Evolutionary conservation across 2,888 invertebrate genomes (phyloP), one percentile per base, ranked within the genome.

Genomic region (Euzophera pinguis): DNA sequence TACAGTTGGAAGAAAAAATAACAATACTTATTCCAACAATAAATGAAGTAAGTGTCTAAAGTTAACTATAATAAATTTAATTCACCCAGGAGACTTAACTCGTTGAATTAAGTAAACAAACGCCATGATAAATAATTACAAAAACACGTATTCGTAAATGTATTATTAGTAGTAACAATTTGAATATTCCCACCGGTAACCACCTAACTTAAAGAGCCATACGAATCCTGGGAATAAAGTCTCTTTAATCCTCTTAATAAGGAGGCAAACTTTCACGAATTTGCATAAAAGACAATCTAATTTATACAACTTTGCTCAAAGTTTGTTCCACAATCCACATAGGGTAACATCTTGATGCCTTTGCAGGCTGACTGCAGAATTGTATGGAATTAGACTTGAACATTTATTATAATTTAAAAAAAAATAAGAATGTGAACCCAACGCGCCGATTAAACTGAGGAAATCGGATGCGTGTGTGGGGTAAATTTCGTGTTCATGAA

Each of bases 241-340:
- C 45, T 16, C 45, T 45, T 45, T 45, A 45, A 45, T 45, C 32
- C 45, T 45, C 45, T 45, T 32, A 45, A 45, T 45, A 45, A 45
- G 32, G 45, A 45, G 45, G 32, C 45, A 16, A 45, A 45, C 14
- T 45, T 45, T 10, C 14, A 14, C 3, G 32, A 9, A 45, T 45
- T 45, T 32, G 34, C 45, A 45, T 45, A 45, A 45, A 45, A 45
- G 32, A 45, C 45, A 32, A 45, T 16, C 45, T 45, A 45, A 32
- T 45, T 45, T 32, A 45, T 45, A 32, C 32, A 10, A 16, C 14
- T 45, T 45, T 34, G 10, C 45, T 32, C 45, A 32, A 45, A 45
- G 32, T 45, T 45, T 10, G 29, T n/a, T 29, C 29, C 29, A 45
- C 32, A 32, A n/a, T 29, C 29, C 29, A 45, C 32, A 32, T 32